Base-by-base conservation (phyloP, 2,888 invertebrate species). In the Eupithecia vulgata region DNA sequence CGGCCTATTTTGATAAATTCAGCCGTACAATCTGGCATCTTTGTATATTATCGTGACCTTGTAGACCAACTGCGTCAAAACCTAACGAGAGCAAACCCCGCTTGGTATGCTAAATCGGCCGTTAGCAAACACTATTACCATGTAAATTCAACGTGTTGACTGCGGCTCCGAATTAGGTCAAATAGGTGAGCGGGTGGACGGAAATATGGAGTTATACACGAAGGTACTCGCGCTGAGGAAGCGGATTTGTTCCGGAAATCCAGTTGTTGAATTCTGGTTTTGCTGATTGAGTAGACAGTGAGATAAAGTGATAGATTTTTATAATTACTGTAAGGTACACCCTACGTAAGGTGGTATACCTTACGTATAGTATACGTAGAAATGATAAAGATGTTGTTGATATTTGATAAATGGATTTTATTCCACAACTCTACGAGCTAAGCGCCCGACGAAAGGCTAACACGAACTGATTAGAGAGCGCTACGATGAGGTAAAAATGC, bases 111-210 rank as follows among this genome's bases (percentile, higher is more conserved):
- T 85, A 86, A 89, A 87, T 82, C 80, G 83, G 82, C 80, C 82
- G 81, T 80, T 76, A 78, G 84, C 84, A 87, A 90, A 89, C 89
- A 85, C 83, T 77, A 88, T 91, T 91, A 88, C 88, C 85, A 91
- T 90, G 90, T 84, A 90, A 91, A 91, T 91, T 87, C 82, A 78
- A 82, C 83, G 84, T 85, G 89, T 87, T 86, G 87, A 86, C 85
- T 83, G 76, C 75, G 78, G 76, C 73, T 67, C 76, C 71, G 80
- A 88, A 87, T 85, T 84, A 80, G 88, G 88, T 86, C 84, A 84
- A 83, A 83, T 83, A 85, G 81, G 84, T 83, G 82, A 81, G 76
- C 71, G 69, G 52, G 45, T 70, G 68, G 72, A 71, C 73, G 74
- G 76, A 74, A 78, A 77, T 78, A 57, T 75, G 73, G 69, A 69